Conservation (phyloP, 2,113 vertebrate species). For the Odontophorus gujanensis region DNA sequence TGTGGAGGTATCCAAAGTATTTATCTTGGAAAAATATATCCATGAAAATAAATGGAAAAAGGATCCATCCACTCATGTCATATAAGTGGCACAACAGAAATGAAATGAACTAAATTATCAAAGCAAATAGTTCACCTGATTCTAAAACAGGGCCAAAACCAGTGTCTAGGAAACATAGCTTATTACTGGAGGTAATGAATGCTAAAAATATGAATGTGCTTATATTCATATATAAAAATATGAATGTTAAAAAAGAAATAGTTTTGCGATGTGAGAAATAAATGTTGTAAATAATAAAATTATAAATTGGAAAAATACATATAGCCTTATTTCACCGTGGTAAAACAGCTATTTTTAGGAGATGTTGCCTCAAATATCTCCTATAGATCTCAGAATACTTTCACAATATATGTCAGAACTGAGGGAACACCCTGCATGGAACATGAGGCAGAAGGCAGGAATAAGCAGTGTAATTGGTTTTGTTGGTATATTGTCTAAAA, state of each 20-base stretch:
- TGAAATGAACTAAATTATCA: not conserved
- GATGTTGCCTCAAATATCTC: not conserved
- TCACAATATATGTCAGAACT: constrained; percentile 1
- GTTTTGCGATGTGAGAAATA: not conserved
- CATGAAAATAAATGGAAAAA: not conserved
- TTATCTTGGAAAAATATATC: not conserved
- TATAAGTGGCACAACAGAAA: not conserved
- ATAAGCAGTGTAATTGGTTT: not conserved
- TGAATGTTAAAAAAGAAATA: not conserved
- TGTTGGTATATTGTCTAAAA: not conserved
- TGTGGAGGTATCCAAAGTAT: not conserved
- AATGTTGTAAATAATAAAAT: not conserved
- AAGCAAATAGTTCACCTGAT: not conserved
- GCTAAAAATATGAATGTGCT: no score
- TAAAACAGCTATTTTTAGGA: not conserved
- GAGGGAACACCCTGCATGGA: not conserved
- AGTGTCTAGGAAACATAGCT: not conserved
- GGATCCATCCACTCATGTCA: not conserved
- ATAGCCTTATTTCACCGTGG: not conserved
- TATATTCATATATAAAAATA: no score
- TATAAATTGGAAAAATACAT: not conserved
- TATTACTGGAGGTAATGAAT: not conserved
- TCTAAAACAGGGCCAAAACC: not conserved
- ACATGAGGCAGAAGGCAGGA: not conserved
- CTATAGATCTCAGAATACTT: constrained; percentile 60